Base-by-base conservation (phyloP, 1,140 invertebrate genomes). In the Drosophila rufa region DNA sequence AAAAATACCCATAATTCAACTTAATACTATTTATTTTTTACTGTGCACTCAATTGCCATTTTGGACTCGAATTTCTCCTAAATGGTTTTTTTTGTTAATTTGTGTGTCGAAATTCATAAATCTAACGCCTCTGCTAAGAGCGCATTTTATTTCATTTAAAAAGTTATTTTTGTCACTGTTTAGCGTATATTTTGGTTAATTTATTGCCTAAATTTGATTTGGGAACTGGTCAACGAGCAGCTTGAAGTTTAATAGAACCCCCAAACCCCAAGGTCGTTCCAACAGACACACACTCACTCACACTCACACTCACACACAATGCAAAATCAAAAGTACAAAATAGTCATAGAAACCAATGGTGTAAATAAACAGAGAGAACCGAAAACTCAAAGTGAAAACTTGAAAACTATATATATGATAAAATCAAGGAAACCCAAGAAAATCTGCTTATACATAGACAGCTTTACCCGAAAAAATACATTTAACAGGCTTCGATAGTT, bases 311-410 rank as follows among this genome's bases (percentile, higher is more conserved):
- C 22, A 56, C 45, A 8, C 36, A 67, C n/a, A 65, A 66, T 66
- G 69, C 80, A 76, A 55, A 84, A 79, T 71, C 45, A 71, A 79
- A 82, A 83, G 81, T 83, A 84, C 81, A 83, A 83, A 83, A 80
- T 69, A 82, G 48, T 51, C 62, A 67, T 77, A 80, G 59, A 79
- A 59, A 55, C 9, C 3, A 45, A n/a, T 14, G 25, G 14, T 75
- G 48, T 64, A 48, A 40, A 75, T 75, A 56, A 27, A 70, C 22
- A 33, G n/a, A 67, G 15, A 40, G 33, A 36, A 36, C 33, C 9
- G 14, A 22, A 36, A 56, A 66, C n/a, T 30, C 25, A 61, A 15
- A 27, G 7, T 14, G 30, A 17, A 40, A 51, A 36, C 33, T 36
- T 36, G 33, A 36, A 40, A 50, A 45, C 40, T 25, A 19, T 30